phyloP scores from a whole-genome alignment of 2,888 invertebrate species.

The Crossocerus cetratus region DNA sequence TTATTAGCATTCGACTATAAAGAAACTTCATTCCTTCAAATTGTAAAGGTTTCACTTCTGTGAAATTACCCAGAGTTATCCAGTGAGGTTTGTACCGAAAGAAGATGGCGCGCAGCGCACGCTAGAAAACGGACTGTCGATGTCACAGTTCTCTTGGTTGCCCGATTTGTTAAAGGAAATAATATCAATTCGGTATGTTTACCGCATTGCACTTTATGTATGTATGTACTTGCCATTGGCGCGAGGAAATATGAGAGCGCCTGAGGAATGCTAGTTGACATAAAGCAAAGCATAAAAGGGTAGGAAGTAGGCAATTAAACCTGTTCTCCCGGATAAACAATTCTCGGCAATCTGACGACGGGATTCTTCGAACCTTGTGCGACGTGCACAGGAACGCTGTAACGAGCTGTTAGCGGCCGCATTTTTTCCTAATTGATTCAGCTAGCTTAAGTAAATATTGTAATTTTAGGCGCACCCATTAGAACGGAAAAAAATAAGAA shows the following conservation, averaged over 20 bases:
- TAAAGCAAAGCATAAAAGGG: too few relatives aligned
- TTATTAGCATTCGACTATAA: too few relatives aligned
- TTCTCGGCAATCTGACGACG: slow-evolving; percentile 1
- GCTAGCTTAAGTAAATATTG: too few relatives aligned
- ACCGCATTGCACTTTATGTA: too few relatives aligned
- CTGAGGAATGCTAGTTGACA: too few relatives aligned
- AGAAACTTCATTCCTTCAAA: too few relatives aligned
- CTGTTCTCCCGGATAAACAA: not conserved
- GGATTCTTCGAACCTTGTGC: slow-evolving; percentile 2
- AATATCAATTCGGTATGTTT: too few relatives aligned
- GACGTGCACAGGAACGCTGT: slow-evolving; percentile 13
- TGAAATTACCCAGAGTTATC: slow-evolving; percentile 26
- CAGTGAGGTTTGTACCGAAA: slow-evolving; percentile 8
- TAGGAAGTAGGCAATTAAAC: not conserved
- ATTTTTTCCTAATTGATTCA: too few relatives aligned
- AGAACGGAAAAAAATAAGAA: not conserved
- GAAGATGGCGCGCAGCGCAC: slow-evolving; percentile 35
- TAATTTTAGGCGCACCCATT: not conserved
- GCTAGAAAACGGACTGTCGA: slow-evolving; percentile 23
- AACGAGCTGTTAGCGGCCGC: slow-evolving; percentile 6
- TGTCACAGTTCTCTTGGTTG: slow-evolving; percentile 39
- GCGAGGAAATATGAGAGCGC: too few relatives aligned
- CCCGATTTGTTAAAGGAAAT: not conserved
- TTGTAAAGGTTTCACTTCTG: too few relatives aligned
- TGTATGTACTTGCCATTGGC: too few relatives aligned